Evolutionary conservation across 2,888 invertebrate species (phyloP), one percentile per base, ranked within the genome.

Genomic region (Agrotis puta): DNA sequence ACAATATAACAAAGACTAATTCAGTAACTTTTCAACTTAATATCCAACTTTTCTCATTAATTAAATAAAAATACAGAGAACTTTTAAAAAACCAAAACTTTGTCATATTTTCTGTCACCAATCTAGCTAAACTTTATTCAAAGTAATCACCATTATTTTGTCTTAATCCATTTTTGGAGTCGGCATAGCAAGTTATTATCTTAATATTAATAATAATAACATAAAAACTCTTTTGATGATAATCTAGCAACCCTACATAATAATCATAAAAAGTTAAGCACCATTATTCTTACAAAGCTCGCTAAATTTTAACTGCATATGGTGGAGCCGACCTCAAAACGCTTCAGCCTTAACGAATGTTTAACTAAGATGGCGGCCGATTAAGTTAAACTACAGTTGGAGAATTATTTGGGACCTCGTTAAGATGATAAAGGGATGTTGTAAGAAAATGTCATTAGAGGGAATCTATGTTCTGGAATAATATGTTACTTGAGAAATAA

Each of bases 291-390:
- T 54, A 16, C 43, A 59, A 56, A 66, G 56, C 45, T 67, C 47
- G 53, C n/a, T 68, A 68, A 78, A 83, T 72, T 77, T 77, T 75
- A 75, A 75, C 70, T 63, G 73, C 72, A 71, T 57, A 67, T 67
- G 58, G 58, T 66, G 53, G 59, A 73, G 7, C n/a, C 22, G 58
- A 65, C 65, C 67, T 65, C 58, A 51, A 70, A 77, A 64, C 54
- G 43, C 56, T 58, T 62, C 43, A 76, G 22, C 47, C 67, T 56
- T 66, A 56, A 77, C 66, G 62, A 81, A 83, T 64, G 65, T 33
- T 56, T n/a, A 65, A 56, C 24, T 16, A 64, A 82, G 64, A 74
- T 73, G 65, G 61, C 70, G 45, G 53, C 54, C 45, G 64, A 77
- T 72, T 77, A 67, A 39, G 27, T 22, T 61, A 47, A 65, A 68